Conservation (phyloP, 2,113 vertebrate genomes). For the Brachypodius melanocephalos region DNA sequence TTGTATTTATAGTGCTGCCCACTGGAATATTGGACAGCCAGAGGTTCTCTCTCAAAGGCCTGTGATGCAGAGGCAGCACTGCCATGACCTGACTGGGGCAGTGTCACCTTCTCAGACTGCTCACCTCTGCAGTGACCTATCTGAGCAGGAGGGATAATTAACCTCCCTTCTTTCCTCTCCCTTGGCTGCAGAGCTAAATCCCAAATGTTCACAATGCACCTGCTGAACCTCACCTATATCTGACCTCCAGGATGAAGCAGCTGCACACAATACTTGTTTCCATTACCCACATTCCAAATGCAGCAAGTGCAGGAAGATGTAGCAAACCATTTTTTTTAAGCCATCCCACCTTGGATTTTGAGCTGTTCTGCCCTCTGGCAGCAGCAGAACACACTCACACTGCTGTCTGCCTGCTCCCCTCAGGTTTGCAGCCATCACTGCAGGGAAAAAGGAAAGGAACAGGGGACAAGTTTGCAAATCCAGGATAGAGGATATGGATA, state of each 20-base stretch:
- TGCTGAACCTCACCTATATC: background rate
- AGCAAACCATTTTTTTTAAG: background rate
- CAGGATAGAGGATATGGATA: rapidly evolving
- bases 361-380: background rate
- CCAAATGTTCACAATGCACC: background rate
- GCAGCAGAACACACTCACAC: background rate
- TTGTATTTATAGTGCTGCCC: background rate
- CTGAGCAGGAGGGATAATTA: background rate
- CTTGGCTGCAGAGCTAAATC: background rate
- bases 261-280: background rate
- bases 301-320: background rate
- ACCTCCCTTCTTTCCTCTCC: background rate
- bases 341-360: background rate
- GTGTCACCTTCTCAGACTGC: background rate
- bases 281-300: background rate
- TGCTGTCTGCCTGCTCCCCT: background rate
- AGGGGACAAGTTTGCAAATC: background rate
- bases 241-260: background rate
- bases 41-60: background rate
- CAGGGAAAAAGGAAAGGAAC: background rate
- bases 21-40: rapidly evolving
- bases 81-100: background rate
- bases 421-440: rapidly evolving
- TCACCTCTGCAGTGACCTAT: background rate
- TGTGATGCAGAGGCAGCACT: background rate